Evolutionary conservation across 2,797 vertebrate genomes (phyloP).

Genomic region (Sandelia bainsii): DNA sequence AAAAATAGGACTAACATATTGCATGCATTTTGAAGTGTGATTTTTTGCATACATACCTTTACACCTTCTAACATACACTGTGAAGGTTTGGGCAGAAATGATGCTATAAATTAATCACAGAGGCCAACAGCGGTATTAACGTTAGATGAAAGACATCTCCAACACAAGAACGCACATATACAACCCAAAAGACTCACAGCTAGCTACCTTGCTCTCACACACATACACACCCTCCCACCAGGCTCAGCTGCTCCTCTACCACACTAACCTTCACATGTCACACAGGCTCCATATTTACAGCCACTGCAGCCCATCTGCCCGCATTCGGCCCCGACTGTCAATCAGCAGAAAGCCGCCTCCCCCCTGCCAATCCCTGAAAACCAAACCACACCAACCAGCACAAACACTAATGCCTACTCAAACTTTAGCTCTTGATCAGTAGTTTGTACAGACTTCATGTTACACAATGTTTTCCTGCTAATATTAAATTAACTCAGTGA

Average conservation of each 20-base stretch:
- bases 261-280: constrained; percentile 83
- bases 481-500: background rate
- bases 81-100: background rate
- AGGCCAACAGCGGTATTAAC: constrained; percentile 21
- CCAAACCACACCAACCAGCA: constrained; percentile 34
- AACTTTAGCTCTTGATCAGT: constrained; percentile 15
- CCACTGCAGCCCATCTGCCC: constrained; percentile 76
- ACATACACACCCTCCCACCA: constrained; percentile 30
- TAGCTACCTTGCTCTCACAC: background rate
- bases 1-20: background rate
- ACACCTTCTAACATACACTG: background rate
- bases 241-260: constrained; percentile 53
- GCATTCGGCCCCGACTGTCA: constrained; percentile 71
- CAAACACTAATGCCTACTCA: constrained; percentile 11
- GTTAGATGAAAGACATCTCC: constrained; percentile 10
- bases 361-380: constrained; percentile 60
- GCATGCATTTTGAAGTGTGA: background rate
- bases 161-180: background rate
- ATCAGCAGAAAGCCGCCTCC: constrained; percentile 65
- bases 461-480: background rate
- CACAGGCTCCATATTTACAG: constrained; percentile 78
- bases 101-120: background rate
- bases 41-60: background rate
- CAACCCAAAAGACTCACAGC: background rate
- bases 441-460: constrained; percentile 5